Conservation (phyloP, 1,140 invertebrate species). For the Amphibalanus amphitrite region DNA sequence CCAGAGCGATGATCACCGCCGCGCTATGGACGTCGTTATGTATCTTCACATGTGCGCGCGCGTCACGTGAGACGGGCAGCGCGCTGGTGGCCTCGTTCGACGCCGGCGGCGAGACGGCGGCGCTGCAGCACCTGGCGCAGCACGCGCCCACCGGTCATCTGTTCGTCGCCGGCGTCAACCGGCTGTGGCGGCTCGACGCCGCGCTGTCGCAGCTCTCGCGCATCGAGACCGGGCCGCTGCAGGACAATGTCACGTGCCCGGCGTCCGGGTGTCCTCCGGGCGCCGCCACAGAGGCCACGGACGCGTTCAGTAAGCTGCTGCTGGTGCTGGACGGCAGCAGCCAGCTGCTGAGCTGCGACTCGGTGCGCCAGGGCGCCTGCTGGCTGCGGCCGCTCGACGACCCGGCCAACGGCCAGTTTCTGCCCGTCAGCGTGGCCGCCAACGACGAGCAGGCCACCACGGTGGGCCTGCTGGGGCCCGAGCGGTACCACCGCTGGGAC, state of each 20-base stretch:
- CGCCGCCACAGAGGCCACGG: constrained; percentile 44
- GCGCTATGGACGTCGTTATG: neutral
- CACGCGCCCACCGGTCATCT: constrained; percentile 78
- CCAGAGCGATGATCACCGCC: neutral
- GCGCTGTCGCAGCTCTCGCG: constrained; percentile 58
- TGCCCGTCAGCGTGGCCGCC: constrained; percentile 44
- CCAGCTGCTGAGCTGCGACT: constrained; percentile 71
- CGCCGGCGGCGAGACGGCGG: neutral
- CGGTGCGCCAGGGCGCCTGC: constrained; percentile 70
- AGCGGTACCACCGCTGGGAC: constrained; percentile 56
- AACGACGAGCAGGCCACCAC: constrained; percentile 82
- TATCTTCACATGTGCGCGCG: neutral
- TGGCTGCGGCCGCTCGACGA: constrained; percentile 42
- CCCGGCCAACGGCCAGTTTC: constrained; percentile 40
- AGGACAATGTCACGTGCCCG: constrained; percentile 72
- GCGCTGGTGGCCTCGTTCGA: constrained; percentile 32
- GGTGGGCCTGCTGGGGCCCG: constrained; percentile 84
- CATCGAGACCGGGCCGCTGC: constrained; percentile 54
- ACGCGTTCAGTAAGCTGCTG: constrained; percentile 83
- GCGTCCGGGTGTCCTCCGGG: constrained; percentile 52
- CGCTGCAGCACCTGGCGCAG: constrained; percentile 51
- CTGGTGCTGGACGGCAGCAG: constrained; percentile 63
- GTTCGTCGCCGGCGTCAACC: constrained; percentile 86
- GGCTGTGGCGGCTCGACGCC: constrained; percentile 75
- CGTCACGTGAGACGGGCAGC: neutral